Base-by-base conservation (phyloP, 2,888 invertebrate species). In the Seira musarum region DNA sequence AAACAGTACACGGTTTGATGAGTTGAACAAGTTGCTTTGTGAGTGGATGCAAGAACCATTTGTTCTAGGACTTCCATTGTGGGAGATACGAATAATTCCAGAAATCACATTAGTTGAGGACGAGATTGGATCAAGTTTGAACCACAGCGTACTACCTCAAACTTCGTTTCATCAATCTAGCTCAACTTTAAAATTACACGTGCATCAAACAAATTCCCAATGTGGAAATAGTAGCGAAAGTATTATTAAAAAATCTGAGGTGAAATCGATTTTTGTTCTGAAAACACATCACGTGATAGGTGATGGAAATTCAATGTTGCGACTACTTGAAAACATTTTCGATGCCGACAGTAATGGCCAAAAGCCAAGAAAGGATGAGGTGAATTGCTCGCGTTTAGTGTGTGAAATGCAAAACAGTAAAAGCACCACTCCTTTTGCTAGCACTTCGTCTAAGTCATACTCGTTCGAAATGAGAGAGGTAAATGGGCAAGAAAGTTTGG, bases 271-370 rank as follows among this genome's bases (percentile, higher is more conserved):
- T n/a, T 22, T 75, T 35, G 66, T 49, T 15, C 63, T 75, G 22
- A 57, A 68, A 60, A 61, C 46, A 13, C 67, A 75, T 40, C 75
- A 75, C 19, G 66, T 49, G 22, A 61, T 75, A 8, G 75, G 68
- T 25, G 75, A 75, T 75, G 75, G 75, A 22, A 35, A 61, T 46
- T 75, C 75, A 0, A 67, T 53, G 61, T 49, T 75, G 68, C 21
- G 68, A 15, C 63, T 75, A 15, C 75, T 75, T 2, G 61, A 75
- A 15, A 60, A 66, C 21, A 61, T 75, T 17, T 3, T 75, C 15
- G 68, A 75, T 40, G 6, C 65, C 5, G 22, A 10, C 19, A 24
- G 15, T 24, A 8, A 25, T 17, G 1, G n/a, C 5, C 46, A 8
- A 10, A 60, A 3, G 60, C 25, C 19, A 1, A 61, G 30, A 61